Evolutionary conservation across 2,797 vertebrate genomes (phyloP), one percentile per base, ranked within the genome.

Genomic region (Brachymystax lenok): DNA sequence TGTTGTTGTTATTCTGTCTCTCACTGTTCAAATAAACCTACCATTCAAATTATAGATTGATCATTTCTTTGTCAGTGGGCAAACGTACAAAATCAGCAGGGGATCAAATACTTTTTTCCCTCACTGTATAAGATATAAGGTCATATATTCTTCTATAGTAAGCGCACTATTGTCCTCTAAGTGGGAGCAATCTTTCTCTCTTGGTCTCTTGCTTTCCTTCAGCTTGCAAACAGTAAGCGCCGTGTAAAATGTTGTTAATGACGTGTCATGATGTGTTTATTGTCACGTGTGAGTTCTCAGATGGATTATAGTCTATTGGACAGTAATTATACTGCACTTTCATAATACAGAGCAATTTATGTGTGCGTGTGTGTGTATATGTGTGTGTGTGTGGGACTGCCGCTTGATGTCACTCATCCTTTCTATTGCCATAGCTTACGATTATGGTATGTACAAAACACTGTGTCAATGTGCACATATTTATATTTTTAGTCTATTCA

Each of bases 261-360:
- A 67, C 19, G 64, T 67, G 64, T 33, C 27, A 67, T 33, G 3
- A 30, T 66, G 14, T 28, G n/a, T 50, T 21, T 50, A 35, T 51
- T 19, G 17, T 64, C 50, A 27, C 7, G 46, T 68, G 74, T 79
- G 28, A 84, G 77, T 82, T 83, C 74, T 46, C 71, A 83, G 68
- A 79, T 85, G 78, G 68, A 75, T 88, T 86, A 84, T 84, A 84
- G 80, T 86, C 84, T 88, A 86, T 92, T 52, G 13, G 86, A 83
- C 61, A 86, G 76, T 83, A 16, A 30, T 61, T 21, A 21, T 61
- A 21, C 21, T 21, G 21, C 28, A 67, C 21, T 27, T 64, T 30
- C 5, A 13, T 30, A 67, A 33, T 67, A 30, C 12, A 21, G 33
- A 10, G n/a, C 69, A 69, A 16, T 69, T n/a, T n/a, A 17, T 4